Percentiles rank a stretch among this genome's conserved stretches.
Evolutionary conservation across 2,888 invertebrate species (phyloP).

Genomic region (Myathropa florea): DNA sequence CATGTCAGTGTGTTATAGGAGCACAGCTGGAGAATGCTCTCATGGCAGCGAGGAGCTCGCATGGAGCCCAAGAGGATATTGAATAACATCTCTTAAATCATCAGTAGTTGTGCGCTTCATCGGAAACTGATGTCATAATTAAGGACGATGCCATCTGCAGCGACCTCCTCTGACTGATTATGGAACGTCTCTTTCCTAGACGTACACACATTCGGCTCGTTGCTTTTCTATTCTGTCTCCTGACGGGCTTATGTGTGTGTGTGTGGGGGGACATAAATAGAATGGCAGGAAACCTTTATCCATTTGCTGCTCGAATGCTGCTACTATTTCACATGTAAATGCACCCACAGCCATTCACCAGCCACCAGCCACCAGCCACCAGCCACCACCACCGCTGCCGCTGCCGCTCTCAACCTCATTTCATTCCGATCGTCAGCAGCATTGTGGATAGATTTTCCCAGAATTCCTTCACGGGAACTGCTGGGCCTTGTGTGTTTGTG

Average conservation of each 20-base stretch:
- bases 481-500: constrained; percentile 58
- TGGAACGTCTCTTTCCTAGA: constrained; percentile 27
- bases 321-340: constrained; percentile 64
- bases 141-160: constrained; percentile 67
- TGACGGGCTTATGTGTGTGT: not conserved
- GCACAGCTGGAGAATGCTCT: constrained; percentile 28
- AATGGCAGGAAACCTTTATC: constrained; percentile 54
- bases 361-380: constrained; percentile 9
- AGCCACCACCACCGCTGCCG: not conserved
- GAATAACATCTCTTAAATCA: constrained; percentile 54
- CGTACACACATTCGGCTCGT: not conserved
- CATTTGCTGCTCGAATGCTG: constrained; percentile 28
- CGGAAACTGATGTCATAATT: constrained; percentile 65
- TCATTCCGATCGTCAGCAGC: not conserved
- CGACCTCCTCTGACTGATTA: constrained; percentile 68
- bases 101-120: constrained; percentile 42
- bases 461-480: constrained; percentile 33
- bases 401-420: not conserved
- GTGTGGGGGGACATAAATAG: constrained; percentile 35
- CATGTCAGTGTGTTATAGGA: constrained; percentile 48
- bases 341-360: not conserved
- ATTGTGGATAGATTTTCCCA: constrained; percentile 37
- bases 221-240: not conserved
- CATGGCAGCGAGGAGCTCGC: not conserved
- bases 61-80: constrained; percentile 32